Base-by-base conservation (phyloP, 2,113 vertebrate genomes). In the Ptyas mucosa region DNA sequence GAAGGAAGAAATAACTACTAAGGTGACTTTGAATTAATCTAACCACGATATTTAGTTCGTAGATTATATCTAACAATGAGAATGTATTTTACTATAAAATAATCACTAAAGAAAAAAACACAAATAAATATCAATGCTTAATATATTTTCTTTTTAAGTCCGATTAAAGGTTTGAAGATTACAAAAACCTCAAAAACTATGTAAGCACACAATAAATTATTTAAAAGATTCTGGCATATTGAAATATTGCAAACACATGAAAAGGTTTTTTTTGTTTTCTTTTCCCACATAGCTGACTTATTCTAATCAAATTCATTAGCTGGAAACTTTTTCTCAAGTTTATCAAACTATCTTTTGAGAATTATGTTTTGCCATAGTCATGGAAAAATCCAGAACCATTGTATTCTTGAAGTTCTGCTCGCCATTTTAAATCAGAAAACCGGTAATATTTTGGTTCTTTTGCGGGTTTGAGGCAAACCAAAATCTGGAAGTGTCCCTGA, bases 161-260 rank as follows among this genome's bases (percentile, higher is more conserved):
- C 4, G 6, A 49, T 94, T 26, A 11, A 95, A 94, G 88, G 58
- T 87, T 81, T 94, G 91, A 89, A 94, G 90, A 88, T 14, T 29
- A 96, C 90, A 93, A 95, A 93, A 12, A 91, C 53, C 94, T 85
- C 90, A 93, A 87, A 55, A 96, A 3, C 89, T 92, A 93, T 1
- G 93, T 88, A 93, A 91, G 85, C 0, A 91, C 94, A 95, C 94
- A 95, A 93, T 93, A 95, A 96, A 96, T 57, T 90, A 46, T 87
- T 90, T 91, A 89, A 89, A 90, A 94, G 93, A 53, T 88, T 43
- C 86, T 94, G 91, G 91, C 96, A 97, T 94, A 95, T 94, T 95
- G 96, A 96, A 97, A 95, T 53, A 29, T 93, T 96, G 95, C 95
- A 90, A 88, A n/a, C 9, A 90, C 55, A 93, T 52, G 24, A 61